phyloP scores from a whole-genome alignment of 2,888 invertebrate genomes.

The Hypena proboscidalis region DNA sequence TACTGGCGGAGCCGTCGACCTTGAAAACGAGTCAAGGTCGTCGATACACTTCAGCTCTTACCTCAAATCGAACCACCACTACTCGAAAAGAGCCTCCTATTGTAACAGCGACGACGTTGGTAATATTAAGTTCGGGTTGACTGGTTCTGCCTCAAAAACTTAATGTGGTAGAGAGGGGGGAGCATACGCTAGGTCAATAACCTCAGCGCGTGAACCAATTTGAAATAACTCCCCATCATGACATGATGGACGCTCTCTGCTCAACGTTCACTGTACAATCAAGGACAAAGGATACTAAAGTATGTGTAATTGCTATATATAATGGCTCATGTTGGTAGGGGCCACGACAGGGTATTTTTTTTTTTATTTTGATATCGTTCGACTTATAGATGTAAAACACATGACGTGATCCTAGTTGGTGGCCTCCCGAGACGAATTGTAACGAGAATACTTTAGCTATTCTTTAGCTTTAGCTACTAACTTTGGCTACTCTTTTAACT shows the following conservation, averaged over 20 bases:
- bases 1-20: constrained; percentile 57
- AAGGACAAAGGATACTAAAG: constrained; percentile 47
- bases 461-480: no score
- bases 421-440: background rate
- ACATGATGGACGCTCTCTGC: constrained; percentile 50
- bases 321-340: constrained; percentile 14
- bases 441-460: background rate
- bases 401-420: background rate
- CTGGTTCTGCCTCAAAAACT: constrained; percentile 64
- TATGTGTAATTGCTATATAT: constrained; percentile 29
- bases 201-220: constrained; percentile 73
- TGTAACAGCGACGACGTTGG: constrained; percentile 67
- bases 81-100: constrained; percentile 63
- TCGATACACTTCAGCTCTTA: constrained; percentile 53
- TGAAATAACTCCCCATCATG: constrained; percentile 61
- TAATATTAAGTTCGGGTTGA: constrained; percentile 72
- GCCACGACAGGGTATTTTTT: constrained; percentile 13
- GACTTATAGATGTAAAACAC: background rate
- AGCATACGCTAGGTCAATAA: constrained; percentile 70
- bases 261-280: constrained; percentile 38
- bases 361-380: constrained; percentile 5
- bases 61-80: constrained; percentile 53
- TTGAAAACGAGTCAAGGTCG: constrained; percentile 78
- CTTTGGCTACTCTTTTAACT: no score
- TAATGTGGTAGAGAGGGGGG: constrained; percentile 58